phyloP scores from a whole-genome alignment of 2,113 vertebrate species.

The Sceloporus tristichus region DNA sequence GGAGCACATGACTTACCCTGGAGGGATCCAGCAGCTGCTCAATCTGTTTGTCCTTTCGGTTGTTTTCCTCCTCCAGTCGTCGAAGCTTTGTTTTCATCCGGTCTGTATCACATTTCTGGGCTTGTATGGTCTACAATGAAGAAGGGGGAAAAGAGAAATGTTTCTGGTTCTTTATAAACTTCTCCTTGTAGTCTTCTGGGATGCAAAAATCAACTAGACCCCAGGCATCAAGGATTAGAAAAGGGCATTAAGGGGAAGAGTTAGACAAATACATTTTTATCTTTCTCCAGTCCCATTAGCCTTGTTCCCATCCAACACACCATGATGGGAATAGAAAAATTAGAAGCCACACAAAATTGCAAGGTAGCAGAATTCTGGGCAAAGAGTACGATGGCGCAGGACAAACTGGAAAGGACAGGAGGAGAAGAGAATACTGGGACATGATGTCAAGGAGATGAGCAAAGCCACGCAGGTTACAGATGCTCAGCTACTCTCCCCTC shows the following conservation, averaged over 20 bases:
- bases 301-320: too few relatives aligned
- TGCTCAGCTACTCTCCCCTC: background rate
- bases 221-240: background rate
- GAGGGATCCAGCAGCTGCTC: conserved; percentile 88
- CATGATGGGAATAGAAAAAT: too few relatives aligned
- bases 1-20: conserved; percentile 73
- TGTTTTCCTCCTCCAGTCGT: conserved; percentile 89
- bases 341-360: background rate
- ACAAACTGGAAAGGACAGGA: background rate
- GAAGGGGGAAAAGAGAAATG: background rate
- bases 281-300: background rate
- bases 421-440: too few relatives aligned
- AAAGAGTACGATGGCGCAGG: background rate
- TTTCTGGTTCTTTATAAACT: background rate
- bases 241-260: background rate
- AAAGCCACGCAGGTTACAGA: background rate
- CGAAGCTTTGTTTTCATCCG: conserved; percentile 89
- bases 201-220: background rate
- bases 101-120: conserved; percentile 86
- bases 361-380: background rate
- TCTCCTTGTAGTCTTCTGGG: background rate
- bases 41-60: conserved; percentile 90
- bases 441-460: background rate
- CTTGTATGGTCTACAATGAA: conserved; percentile 82
- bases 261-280: background rate